Evolutionary conservation across 2,888 invertebrate species (phyloP).

Genomic region (Amblyteles armatorius): DNA sequence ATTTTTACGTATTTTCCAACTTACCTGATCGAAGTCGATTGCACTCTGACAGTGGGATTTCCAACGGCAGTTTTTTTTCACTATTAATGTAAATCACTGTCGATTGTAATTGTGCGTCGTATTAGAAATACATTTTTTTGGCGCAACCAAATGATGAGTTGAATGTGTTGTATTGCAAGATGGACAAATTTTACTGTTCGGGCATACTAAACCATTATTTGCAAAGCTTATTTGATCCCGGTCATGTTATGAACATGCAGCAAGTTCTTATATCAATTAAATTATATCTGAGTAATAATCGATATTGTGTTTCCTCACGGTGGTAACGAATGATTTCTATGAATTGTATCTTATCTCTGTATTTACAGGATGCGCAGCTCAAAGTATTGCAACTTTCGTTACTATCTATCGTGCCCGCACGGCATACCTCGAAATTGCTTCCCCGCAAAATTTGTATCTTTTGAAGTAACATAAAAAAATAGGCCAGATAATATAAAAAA

Average conservation of each 20-base stretch:
- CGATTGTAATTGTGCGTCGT: background rate
- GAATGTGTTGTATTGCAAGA: background rate
- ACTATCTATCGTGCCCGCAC: background rate
- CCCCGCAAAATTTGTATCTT: too few relatives aligned
- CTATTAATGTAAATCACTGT: background rate
- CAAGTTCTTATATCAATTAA: background rate
- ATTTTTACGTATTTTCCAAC: background rate
- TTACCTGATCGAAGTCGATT: background rate
- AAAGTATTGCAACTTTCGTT: background rate
- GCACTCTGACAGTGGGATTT: background rate
- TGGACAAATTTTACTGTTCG: background rate
- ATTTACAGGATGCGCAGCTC: background rate
- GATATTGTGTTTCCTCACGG: background rate
- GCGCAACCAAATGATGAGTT: background rate
- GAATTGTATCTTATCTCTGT: background rate
- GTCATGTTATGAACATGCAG: background rate
- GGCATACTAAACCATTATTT: too few relatives aligned
- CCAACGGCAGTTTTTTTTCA: background rate
- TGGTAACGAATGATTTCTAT: background rate
- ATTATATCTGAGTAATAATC: background rate
- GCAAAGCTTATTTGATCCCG: too few relatives aligned
- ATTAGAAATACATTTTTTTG: background rate
- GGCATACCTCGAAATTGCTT: too few relatives aligned
- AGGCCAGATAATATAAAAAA: too few relatives aligned
- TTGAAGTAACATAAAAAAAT: too few relatives aligned